phyloP scores from a whole-genome alignment of 2,888 invertebrate genomes.

The Carterocephalus palaemon region DNA sequence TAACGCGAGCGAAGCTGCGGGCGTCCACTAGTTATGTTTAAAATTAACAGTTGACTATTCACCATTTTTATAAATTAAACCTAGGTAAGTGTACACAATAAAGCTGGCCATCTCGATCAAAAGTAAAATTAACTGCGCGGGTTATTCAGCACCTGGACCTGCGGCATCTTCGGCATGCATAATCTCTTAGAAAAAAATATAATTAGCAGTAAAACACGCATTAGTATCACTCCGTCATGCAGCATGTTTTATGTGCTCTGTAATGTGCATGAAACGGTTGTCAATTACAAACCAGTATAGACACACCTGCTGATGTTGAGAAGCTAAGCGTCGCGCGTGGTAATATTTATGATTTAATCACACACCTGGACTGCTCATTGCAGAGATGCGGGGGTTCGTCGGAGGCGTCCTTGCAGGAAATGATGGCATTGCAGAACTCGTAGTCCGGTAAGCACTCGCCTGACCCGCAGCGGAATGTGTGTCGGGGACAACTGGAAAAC shows the following conservation, averaged over 20 bases:
- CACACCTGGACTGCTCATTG: conserved; percentile 78
- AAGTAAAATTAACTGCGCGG: no score
- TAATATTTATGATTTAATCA: background rate
- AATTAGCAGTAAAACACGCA: background rate
- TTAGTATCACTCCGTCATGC: background rate
- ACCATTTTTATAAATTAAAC: no score
- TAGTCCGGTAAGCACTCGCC: conserved; percentile 94
- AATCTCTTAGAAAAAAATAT: no score
- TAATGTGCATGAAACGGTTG: conserved; percentile 2
- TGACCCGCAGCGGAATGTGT: conserved; percentile 90
- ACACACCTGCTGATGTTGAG: background rate
- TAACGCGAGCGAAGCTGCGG: no score
- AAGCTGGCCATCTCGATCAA: no score
- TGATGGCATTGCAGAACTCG: conserved; percentile 94
- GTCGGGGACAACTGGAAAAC: conserved; percentile 83
- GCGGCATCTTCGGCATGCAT: no score
- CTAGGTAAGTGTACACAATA: no score
- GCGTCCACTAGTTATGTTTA: no score
- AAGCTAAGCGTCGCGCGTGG: background rate
- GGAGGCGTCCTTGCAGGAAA: conserved; percentile 91
- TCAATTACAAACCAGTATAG: conserved; percentile 10
- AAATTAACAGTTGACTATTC: no score
- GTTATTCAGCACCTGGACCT: no score
- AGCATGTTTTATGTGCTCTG: conserved; percentile 3
- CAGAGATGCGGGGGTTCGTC: conserved; percentile 92